Evolutionary conservation across 92 coral and sea anemone species (phyloP).

Genomic region (Virgularia gustaviana): DNA sequence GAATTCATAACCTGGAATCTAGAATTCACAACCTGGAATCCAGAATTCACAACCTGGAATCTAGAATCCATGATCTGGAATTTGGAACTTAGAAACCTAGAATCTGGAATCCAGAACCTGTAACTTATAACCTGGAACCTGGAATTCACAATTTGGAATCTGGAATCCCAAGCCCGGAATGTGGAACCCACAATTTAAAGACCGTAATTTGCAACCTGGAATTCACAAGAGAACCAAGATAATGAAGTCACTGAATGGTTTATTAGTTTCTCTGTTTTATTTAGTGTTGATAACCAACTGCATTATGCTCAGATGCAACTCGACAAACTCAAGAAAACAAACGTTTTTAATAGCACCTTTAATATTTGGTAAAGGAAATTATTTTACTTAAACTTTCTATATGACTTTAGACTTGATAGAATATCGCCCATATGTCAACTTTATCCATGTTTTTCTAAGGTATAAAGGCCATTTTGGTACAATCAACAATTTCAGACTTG

Average conservation of each 20-base stretch:
- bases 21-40: too few species aligned
- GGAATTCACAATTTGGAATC: too few species aligned
- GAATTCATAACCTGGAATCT: too few species aligned
- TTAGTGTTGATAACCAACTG: constrained; percentile 88
- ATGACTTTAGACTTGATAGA: too few species aligned
- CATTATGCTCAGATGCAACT: constrained; percentile 91
- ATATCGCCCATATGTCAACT: too few species aligned
- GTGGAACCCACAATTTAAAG: neutral
- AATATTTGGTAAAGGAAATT: constrained; percentile 82
- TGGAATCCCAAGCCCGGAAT: neutral
- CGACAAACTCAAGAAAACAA: constrained; percentile 93
- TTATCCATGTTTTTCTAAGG: constrained; percentile 50
- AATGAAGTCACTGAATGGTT: neutral
- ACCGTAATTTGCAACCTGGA: neutral
- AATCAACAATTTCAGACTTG: constrained; percentile 94
- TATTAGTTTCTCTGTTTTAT: neutral
- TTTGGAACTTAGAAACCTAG: too few species aligned
- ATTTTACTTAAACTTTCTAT: neutral
- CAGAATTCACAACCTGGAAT: too few species aligned
- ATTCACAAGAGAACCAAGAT: neutral
- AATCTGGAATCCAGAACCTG: too few species aligned
- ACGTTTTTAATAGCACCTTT: constrained; percentile 93
- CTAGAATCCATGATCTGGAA: too few species aligned
- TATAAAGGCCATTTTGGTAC: constrained; percentile 99
- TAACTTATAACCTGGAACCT: neutral